Evolutionary conservation across 2,113 vertebrate genomes (phyloP).

Genomic region (Saccopteryx leptura): DNA sequence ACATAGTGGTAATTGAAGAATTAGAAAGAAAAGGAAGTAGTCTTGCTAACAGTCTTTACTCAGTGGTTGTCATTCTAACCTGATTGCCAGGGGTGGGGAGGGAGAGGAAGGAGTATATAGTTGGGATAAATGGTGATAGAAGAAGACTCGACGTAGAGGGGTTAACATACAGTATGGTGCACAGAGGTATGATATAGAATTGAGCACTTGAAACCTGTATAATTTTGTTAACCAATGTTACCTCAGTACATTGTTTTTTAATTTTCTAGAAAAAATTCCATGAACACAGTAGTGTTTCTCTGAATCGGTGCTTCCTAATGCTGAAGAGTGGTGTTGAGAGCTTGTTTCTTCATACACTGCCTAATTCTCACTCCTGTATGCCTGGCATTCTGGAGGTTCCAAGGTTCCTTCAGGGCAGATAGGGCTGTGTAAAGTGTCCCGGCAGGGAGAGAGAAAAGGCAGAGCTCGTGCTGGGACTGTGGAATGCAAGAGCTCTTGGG

Average conservation of each 20-base stretch:
- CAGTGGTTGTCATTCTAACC: background rate
- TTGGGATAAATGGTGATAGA: too few species aligned
- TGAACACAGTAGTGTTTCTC: rapidly evolving
- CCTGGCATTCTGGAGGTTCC: rapidly evolving
- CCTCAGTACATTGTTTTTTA: too few species aligned
- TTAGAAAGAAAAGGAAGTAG: background rate
- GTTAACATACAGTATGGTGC: too few species aligned
- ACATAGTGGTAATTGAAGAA: background rate
- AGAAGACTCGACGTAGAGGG: too few species aligned
- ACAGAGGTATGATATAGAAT: too few species aligned
- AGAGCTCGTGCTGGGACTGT: rapidly evolving
- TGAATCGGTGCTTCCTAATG: rapidly evolving
- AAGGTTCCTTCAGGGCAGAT: rapidly evolving
- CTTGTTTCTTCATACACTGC: rapidly evolving
- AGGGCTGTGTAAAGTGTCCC: rapidly evolving
- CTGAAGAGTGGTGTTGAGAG: rapidly evolving
- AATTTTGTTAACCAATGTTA: too few species aligned
- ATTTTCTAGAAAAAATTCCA: background rate
- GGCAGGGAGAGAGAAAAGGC: background rate
- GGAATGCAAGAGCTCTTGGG: rapidly evolving
- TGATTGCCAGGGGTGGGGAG: too few species aligned
- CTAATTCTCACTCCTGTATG: rapidly evolving
- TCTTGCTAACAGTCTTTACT: background rate
- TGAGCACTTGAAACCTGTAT: too few species aligned
- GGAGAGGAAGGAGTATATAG: too few species aligned